Evolutionary conservation across 2,797 vertebrate genomes (phyloP), one percentile per base, ranked within the genome.

Genomic region (Pogonophryne albipinna): DNA sequence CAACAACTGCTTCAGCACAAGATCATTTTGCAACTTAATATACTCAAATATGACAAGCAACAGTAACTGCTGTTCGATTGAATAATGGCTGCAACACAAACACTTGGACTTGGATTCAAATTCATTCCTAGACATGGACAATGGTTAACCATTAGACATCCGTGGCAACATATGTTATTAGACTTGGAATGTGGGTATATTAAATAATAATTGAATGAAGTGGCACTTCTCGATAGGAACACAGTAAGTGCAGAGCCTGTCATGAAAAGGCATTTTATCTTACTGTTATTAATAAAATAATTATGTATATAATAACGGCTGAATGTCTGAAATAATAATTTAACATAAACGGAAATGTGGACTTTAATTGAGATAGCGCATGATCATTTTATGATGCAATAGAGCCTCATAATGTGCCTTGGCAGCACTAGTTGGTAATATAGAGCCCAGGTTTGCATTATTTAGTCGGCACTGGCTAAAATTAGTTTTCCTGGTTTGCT

Each of bases 401-500:
- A 17, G 17, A 42, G n/a, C 8, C 15, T 38, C 38, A 63, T 23
- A 46, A 52, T 56, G 46, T 44, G 44, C 6, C 16, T 58, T 13
- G 66, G 60, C 46, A 27, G 46, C 58, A 68, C 71, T 67, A 80
- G 72, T 62, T 66, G 56, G 69, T 52, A 79, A 49, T 83, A 66
- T 51, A 66, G 17, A 78, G 27, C 70, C 66, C 14, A 56, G 50
- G 49, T 73, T 83, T 81, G 61, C 46, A 70, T 57, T 58, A 74
- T 27, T 74, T 17, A 73, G 62, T 52, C 58, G 0, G 47, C 66
- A 34, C 42, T 41, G 46, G 60, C 76, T 76, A 52, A 84, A 86
- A 76, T 76, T 61, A 59, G 57, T 57, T 86, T 89, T 87, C 84
- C 76, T 57, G 72, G 78, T 85, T 82, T 82, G 78, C 80, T 88